These are phyloP conservation scores for Myzus persicae DNA, from an alignment of 1,140 invertebrate genomes.

Conservation along the genomic window DNA sequence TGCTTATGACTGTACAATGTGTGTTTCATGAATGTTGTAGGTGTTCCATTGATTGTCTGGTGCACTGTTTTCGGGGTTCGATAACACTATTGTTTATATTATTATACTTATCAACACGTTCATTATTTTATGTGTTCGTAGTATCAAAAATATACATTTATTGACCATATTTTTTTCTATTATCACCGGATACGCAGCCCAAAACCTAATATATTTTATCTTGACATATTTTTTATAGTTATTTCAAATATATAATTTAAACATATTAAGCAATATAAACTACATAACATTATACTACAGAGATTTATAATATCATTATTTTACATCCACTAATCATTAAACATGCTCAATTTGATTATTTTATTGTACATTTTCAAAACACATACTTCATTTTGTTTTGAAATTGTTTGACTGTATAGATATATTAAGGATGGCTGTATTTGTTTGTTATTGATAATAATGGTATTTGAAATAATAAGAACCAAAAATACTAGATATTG, in stretches of 20 bases:
- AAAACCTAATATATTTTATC: slow-evolving; percentile 5
- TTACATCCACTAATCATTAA: neutral
- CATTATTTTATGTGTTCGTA: neutral
- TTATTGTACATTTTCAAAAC: neutral
- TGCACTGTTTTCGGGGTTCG: neutral
- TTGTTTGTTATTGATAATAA: neutral
- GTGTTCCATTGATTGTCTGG: neutral
- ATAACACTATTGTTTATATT: slow-evolving; percentile 17
- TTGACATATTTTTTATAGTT: neutral
- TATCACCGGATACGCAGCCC: neutral
- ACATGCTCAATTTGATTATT: neutral
- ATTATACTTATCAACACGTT: slow-evolving; percentile 13
- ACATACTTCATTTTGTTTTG: neutral
- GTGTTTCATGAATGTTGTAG: neutral
- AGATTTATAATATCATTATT: neutral
- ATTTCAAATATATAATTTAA: neutral
- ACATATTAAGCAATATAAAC: neutral
- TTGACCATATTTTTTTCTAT: neutral
- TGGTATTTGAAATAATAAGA: neutral
- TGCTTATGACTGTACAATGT: neutral
- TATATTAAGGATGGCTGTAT: neutral
- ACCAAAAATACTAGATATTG: neutral
- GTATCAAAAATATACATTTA: neutral
- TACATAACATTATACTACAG: neutral
- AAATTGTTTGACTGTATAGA: neutral